Base-by-base conservation (phyloP, 2,797 vertebrate species). In the Takifugu rubripes region DNA sequence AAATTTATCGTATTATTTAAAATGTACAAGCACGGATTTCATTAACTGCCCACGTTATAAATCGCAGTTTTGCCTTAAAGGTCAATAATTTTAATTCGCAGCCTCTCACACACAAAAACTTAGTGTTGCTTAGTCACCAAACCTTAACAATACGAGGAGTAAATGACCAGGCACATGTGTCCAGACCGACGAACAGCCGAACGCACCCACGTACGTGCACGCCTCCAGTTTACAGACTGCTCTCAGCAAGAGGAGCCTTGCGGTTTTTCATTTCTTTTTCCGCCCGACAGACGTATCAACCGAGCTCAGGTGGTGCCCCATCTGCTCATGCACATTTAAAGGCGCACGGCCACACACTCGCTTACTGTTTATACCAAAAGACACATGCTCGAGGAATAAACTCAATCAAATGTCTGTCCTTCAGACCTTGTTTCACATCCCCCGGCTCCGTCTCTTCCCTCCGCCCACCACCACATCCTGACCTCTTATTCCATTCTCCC, bases 291-390 rank as follows among this genome's bases (percentile, higher is more conserved):
- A 89, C 86, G 91, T 91, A 91, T 92, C 88, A 86, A 76, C 75
- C 43, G 31, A 79, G 88, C 86, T 92, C 90, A 92, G 90, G 90
- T 91, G 89, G 86, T 72, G 83, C 77, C 79, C 85, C 79, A 88
- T 86, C 87, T 85, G 81, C 81, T 84, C 64, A 78, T 6, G 25
- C 61, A 77, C 74, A 82, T 83, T 84, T 80, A 78, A 81, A 75
- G 66, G 65, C 73, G 72, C 77, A 64, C 54, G 63, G 31, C 56
- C 56, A 51, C 67, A 44, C 55, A 62, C 56, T 21, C 64, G 59
- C 63, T 70, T 44, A 63, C 78, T 70, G 81, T 79, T 72, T 72
- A 77, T 66, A 82, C 72, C 75, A 79, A 45, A 11, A 64, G 74
- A 79, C 81, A 73, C 74, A 66, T 54, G 75, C 86, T 81, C 57